Evolutionary conservation across 2,113 vertebrate species (phyloP).

Genomic region (Phrynocephalus versicolor): DNA sequence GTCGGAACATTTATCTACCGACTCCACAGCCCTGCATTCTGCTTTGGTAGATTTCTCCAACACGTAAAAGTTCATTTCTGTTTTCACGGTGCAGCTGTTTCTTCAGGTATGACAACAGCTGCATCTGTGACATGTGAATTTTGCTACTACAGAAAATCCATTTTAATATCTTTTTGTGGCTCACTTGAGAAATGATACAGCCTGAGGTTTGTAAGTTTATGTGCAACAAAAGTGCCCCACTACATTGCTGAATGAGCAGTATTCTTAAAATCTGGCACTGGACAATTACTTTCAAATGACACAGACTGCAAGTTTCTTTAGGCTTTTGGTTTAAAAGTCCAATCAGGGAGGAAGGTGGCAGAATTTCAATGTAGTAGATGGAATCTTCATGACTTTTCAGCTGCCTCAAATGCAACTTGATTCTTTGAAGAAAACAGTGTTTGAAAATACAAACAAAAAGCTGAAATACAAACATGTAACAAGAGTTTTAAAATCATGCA

Average conservation of each 20-base stretch:
- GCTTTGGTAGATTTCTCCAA: background rate
- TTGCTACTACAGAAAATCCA: background rate
- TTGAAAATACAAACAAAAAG: background rate
- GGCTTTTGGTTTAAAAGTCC: background rate
- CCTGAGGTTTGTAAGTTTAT: background rate
- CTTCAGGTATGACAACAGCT: background rate
- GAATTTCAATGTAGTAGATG: background rate
- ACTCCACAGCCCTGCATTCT: too few relatives aligned
- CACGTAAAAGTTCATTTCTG: background rate
- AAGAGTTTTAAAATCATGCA: background rate
- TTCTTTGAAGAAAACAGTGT: background rate
- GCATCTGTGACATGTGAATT: background rate
- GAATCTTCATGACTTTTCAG: background rate
- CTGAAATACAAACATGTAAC: background rate
- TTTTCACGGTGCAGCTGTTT: background rate
- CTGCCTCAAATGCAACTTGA: background rate
- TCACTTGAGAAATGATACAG: background rate
- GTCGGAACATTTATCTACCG: too few relatives aligned
- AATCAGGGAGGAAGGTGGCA: background rate
- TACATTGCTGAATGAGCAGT: background rate
- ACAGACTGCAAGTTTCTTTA: background rate
- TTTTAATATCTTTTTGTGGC: background rate
- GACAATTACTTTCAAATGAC: background rate
- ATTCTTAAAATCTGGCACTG: background rate
- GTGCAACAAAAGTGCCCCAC: background rate